Percentiles rank a stretch among this genome's conserved stretches.
phyloP scores from a whole-genome alignment of 2,888 invertebrate genomes.

The Pristionchus fissidentatus region DNA sequence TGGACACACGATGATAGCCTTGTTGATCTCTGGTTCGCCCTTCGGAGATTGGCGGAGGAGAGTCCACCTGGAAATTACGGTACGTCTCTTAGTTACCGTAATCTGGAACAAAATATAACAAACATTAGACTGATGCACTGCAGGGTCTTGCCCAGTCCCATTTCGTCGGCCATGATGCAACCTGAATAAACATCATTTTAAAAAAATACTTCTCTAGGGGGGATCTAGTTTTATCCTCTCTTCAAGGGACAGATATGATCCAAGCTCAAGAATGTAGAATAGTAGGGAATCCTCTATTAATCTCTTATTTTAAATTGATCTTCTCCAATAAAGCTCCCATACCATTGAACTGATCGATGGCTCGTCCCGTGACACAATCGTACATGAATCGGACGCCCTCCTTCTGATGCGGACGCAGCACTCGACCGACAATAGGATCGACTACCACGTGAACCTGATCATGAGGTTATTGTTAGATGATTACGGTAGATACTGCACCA shows the following conservation, averaged over 20 bases:
- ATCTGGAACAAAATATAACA: conserved; percentile 76
- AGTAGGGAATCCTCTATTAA: too few species aligned
- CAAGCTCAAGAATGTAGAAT: too few species aligned
- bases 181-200: too few species aligned
- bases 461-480: background rate
- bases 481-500: conserved; percentile 42
- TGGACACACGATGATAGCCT: conserved; percentile 95
- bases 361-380: conserved; percentile 94
- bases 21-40: conserved; percentile 89
- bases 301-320: too few species aligned
- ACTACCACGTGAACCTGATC: conserved; percentile 94
- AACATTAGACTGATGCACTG: conserved; percentile 96
- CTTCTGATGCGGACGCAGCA: conserved; percentile 95
- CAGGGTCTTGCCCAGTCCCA: conserved; percentile 92
- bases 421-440: conserved; percentile 90
- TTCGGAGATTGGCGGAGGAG: conserved; percentile 87
- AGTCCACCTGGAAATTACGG: conserved; percentile 56
- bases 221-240: too few species aligned
- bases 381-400: conserved; percentile 99
- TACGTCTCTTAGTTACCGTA: background rate
- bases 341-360: conserved; percentile 79
- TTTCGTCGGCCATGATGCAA: conserved; percentile 99
- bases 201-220: background rate
- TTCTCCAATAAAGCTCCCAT: background rate
- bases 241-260: too few species aligned